Percentiles rank a stretch among this genome's conserved stretches.
These are phyloP conservation scores for Gephyroberyx darwinii DNA, from an alignment of 2,797 vertebrate genomes.

Conservation along the genomic window DNA sequence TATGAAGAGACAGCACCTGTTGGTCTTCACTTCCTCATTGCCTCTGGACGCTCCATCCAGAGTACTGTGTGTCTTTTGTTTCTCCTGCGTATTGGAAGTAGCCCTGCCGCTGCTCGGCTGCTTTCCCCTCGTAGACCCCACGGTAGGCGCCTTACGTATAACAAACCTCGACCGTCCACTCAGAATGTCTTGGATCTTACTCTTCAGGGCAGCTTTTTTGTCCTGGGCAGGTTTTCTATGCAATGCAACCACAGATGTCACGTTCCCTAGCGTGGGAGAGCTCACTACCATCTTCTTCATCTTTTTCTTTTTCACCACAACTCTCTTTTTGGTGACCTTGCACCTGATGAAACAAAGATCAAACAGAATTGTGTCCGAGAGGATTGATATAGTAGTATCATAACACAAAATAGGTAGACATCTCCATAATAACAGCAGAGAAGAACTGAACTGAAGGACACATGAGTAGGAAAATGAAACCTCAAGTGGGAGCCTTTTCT, in stretches of 20 bases:
- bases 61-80: conserved; percentile 19
- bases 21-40: conserved; percentile 43
- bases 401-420: background rate
- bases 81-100: conserved; percentile 32
- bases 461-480: conserved; percentile 35
- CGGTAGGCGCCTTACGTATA: conserved; percentile 72
- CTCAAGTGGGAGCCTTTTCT: conserved; percentile 75
- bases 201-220: conserved; percentile 78
- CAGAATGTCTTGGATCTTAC: conserved; percentile 81
- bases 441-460: background rate
- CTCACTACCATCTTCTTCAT: conserved; percentile 65
- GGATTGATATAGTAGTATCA: background rate
- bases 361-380: background rate
- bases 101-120: background rate
- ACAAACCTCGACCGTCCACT: conserved; percentile 80
- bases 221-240: conserved; percentile 58
- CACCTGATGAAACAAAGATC: conserved; percentile 63
- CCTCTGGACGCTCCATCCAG: conserved; percentile 16
- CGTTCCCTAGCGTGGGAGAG: conserved; percentile 63
- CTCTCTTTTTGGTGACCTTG: conserved; percentile 76
- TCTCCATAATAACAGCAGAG: background rate
- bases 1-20: conserved; percentile 50
- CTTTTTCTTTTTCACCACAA: conserved; percentile 69
- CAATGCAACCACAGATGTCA: conserved; percentile 50
- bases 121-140: conserved; percentile 21